Percentiles rank a stretch among this genome's conserved stretches.
phyloP scores from a whole-genome alignment of 2,113 vertebrate species.

The Climacteris rufus region DNA sequence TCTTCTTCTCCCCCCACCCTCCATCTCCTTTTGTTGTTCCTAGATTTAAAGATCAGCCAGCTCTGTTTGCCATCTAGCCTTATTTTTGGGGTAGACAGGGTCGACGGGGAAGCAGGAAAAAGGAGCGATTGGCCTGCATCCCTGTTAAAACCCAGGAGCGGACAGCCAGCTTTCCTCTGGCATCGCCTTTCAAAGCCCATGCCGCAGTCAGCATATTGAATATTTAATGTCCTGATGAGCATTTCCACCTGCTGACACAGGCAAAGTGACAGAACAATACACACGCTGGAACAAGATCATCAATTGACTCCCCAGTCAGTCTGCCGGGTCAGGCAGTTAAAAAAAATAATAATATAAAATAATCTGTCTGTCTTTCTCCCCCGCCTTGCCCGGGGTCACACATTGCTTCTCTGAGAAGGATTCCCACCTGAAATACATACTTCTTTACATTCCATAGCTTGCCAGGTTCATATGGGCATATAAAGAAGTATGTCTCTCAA shows the following conservation, averaged over 20 bases:
- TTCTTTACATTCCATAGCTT: conserved; percentile 99
- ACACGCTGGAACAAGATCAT: conserved; percentile 80
- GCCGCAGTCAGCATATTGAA: conserved; percentile 98
- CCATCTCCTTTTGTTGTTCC: background rate
- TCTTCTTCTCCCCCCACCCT: background rate
- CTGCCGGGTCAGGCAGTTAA: conserved; percentile 63
- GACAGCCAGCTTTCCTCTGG: conserved; percentile 71
- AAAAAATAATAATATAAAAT: conserved; percentile 16
- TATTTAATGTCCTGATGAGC: conserved; percentile 99
- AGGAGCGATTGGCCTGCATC: background rate
- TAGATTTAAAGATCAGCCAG: background rate
- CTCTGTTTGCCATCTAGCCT: background rate
- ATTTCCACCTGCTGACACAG: conserved; percentile 99
- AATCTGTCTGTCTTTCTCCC: conserved; percentile 46
- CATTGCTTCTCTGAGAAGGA: conserved; percentile 62
- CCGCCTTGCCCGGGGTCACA: background rate
- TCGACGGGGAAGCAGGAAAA: background rate
- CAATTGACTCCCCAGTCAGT: conserved; percentile 76
- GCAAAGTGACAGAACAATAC: conserved; percentile 98
- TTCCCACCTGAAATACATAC: conserved; percentile 95
- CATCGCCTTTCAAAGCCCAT: conserved; percentile 85
- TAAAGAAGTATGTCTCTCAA: conserved; percentile 99
- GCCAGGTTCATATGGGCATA: conserved; percentile 98
- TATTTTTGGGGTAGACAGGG: background rate
- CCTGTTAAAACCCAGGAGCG: conserved; percentile 6